Base-by-base conservation (phyloP, 2,888 invertebrate genomes). In the Blastobasis lacticolella region DNA sequence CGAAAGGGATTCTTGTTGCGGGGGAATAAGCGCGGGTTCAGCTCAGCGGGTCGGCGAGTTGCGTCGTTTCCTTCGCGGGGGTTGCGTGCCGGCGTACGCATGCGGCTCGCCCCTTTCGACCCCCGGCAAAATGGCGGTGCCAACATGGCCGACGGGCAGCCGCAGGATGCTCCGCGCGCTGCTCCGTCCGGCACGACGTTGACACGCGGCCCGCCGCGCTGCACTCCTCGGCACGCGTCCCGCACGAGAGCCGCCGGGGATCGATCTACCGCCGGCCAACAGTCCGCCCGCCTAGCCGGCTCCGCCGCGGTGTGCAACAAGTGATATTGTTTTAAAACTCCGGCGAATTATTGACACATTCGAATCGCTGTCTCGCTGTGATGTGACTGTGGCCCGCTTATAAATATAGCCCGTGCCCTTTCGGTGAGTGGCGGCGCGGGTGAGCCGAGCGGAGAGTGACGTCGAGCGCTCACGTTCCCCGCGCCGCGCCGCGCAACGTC, bases 131-230 rank as follows among this genome's bases (percentile, higher is more conserved):
- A 89, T 89, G 90, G 88, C 89, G 84, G 81, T 75, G 76, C 74
- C 82, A 86, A 88, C 81, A 88, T 89, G 88, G 88, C 89, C 81
- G 87, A 84, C 87, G 81, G 82, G 83, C 83, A 82, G 85, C 78
- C 83, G 81, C 84, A 81, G 83, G 83, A 83, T 86, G 85, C 80
- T 81, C 77, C 76, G 76, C 75, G 74, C 80, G 75, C 72, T 71
- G 75, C 80, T 79, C 75, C 78, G 77, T 75, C 77, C 79, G 77
- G 78, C 78, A 75, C 81, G 73, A 74, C 78, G 75, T 75, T 77
- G 80, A 78, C 76, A 81, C 81, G 68, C 75, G 77, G 73, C 64
- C 73, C 75, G 71, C 67, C 73, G 74, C 75, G 74, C 70, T 73
- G 69, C 71, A 77, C 77, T 76, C 76, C 75, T 77, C 70, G 73